Conservation (phyloP, 2,797 vertebrate genomes). For the Pangasius djambal region DNA sequence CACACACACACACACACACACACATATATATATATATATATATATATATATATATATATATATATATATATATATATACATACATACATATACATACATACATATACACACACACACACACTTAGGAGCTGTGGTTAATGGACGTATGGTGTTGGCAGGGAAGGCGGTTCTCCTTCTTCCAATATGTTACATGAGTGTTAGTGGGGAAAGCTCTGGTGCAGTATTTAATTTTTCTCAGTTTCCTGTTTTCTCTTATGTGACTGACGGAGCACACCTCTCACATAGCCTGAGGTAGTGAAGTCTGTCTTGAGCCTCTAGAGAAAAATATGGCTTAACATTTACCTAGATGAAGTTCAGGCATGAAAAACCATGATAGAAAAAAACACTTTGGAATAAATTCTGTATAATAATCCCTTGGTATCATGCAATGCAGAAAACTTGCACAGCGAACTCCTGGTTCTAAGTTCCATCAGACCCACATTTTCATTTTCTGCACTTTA, state of each 20-base stretch:
- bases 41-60: too few relatives aligned
- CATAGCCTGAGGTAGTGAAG: background rate
- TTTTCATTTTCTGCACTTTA: background rate
- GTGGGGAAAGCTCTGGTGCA: background rate
- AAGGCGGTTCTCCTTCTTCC: background rate
- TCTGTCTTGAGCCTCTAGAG: background rate
- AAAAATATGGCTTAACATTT: conserved; percentile 1
- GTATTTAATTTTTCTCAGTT: background rate
- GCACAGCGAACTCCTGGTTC: background rate
- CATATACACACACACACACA: background rate
- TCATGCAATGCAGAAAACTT: background rate
- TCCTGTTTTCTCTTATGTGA: background rate
- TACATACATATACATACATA: too few relatives aligned
- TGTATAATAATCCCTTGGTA: conserved; percentile 3
- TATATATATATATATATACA: too few relatives aligned
- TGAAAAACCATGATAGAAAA: background rate
- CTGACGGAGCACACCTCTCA: background rate
- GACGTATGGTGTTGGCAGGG: background rate
- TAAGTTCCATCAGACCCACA: background rate
- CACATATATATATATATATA: background rate
- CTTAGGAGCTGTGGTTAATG: conserved; percentile 20
- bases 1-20: background rate
- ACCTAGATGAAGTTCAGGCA: conserved; percentile 8
- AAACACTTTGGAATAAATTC: background rate
- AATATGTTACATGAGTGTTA: background rate